These are phyloP conservation scores for Xanthorhoe designata DNA, from an alignment of 2,888 invertebrate species.

Conservation along the genomic window DNA sequence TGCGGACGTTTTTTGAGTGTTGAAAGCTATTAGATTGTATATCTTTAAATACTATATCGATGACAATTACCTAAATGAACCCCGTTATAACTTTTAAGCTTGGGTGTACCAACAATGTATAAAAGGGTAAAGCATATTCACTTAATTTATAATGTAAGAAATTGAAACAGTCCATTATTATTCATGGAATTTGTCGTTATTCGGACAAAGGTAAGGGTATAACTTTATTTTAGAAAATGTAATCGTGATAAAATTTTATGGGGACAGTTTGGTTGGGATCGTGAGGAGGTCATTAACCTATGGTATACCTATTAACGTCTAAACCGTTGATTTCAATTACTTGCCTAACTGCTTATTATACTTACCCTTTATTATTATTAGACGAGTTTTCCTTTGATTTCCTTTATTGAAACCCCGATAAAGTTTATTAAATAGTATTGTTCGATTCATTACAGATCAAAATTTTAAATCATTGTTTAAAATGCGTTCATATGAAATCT, in stretches of 20 bases:
- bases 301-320: conserved; percentile 61
- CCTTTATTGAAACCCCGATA: conserved; percentile 44
- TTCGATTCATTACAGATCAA: conserved; percentile 6
- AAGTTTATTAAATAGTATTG: conserved; percentile 22
- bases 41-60: too few relatives aligned
- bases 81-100: conserved; percentile 7
- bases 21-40: too few relatives aligned
- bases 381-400: conserved; percentile 51
- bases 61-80: conserved; percentile 9
- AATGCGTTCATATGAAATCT: neutral
- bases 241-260: conserved; percentile 78
- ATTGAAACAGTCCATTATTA: conserved; percentile 52
- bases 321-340: conserved; percentile 73
- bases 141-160: conserved; percentile 39
- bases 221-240: conserved; percentile 76
- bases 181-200: conserved; percentile 59
- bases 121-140: conserved; percentile 6
- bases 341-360: conserved; percentile 60
- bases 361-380: conserved; percentile 57
- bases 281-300: conserved; percentile 65
- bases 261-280: conserved; percentile 63
- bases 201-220: conserved; percentile 56
- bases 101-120: neutral
- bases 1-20: too few relatives aligned
- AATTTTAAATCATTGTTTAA: neutral